Base-by-base conservation (phyloP, 2,113 vertebrate species). In the Myiozetetes cayanensis region DNA sequence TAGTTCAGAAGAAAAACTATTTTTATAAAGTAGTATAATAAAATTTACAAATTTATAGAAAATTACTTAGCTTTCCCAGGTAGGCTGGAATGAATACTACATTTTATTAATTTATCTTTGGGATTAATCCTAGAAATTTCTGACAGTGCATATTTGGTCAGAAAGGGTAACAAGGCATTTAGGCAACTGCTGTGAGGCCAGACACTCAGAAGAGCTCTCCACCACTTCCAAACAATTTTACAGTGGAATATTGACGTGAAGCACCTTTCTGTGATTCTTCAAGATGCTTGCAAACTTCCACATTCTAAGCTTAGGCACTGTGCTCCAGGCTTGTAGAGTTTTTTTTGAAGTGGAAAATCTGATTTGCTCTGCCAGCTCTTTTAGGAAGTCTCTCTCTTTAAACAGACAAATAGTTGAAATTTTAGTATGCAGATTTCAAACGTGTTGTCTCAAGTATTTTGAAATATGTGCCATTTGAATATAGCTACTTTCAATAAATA, bases 381-480 rank as follows among this genome's bases (percentile, higher is more conserved):
- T 89, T 79, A 75, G 35, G 16, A 75, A 55, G 24, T 14, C 12
- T 50, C 71, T 86, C 28, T 41, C 6, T 53, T 74, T 83, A 78
- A 77, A 66, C 9, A 74, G 28, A 71, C 4, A 85, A 58, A 22
- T 0, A 71, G 9, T 3, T 1, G 5, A 81, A 74, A 58, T 52
- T 71, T 87, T 46, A 53, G 58, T n/a, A 66, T 4, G 4, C 14
- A 35, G 14, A 72, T 73, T 92, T 72, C 30, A 88, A 76, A 76
- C 0, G 0, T 16, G 12, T 16, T 28, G 3, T 22, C 47, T 78
- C 10, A 30, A 37, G 46, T n/a, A 33, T 72, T 66, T 72, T 52
- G 12, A 72, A 90, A 55, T 63, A 66, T 3, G 14, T n/a, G 8
- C 9, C 18, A 71, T 35, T 43, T 79, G 35, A 71, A 79, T 30